Evolutionary conservation across 2,113 vertebrate species (phyloP).

Genomic region (Chaetops frenatus): DNA sequence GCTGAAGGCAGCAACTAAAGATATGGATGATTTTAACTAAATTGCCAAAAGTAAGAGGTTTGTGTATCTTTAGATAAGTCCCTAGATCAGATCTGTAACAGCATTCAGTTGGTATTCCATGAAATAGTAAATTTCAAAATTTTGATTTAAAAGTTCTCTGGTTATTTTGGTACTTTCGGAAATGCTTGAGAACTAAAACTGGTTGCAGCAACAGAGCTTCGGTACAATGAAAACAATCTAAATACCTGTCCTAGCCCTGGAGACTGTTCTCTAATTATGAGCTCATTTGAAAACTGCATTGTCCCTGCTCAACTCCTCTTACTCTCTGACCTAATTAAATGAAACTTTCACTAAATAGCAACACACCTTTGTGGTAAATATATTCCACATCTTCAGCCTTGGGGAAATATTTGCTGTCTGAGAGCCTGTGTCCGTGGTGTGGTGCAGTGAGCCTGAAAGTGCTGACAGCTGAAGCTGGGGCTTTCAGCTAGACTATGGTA

Average conservation of each 20-base stretch:
- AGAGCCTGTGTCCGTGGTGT: fast-evolving
- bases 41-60: neutral
- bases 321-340: neutral
- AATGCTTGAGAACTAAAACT: neutral
- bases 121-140: neutral
- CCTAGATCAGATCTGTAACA: neutral
- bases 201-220: neutral
- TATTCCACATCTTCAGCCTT: neutral
- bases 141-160: neutral
- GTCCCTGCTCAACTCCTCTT: neutral
- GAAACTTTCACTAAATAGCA: neutral
- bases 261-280: neutral
- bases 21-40: neutral
- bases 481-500: neutral
- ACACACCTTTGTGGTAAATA: neutral
- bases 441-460: neutral
- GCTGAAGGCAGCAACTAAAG: neutral
- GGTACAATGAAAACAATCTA: neutral
- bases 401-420: neutral
- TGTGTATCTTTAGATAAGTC: neutral
- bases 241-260: neutral
- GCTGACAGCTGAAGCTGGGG: neutral
- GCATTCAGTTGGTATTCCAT: neutral
- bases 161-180: neutral
- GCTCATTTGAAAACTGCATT: neutral